These are phyloP conservation scores for Zoanthus gigantus DNA, from an alignment of 92 coral and sea anemone species.

Conservation along the genomic window DNA sequence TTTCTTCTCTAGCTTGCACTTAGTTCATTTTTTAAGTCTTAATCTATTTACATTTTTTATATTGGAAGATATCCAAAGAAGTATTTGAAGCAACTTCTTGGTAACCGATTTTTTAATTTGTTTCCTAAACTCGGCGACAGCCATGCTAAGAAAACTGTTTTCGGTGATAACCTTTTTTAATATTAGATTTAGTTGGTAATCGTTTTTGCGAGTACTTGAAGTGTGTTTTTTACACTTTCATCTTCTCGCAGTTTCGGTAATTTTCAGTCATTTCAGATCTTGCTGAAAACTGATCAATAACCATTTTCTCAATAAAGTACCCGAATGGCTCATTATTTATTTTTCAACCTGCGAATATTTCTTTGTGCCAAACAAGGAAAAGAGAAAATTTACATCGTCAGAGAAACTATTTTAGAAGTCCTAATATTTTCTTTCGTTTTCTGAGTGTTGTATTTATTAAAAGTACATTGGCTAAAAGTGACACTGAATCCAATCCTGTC, in stretches of 20 bases:
- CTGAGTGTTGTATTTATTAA: neutral
- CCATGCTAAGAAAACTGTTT: constrained; percentile 5
- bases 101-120: constrained; percentile 12
- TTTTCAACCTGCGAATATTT: neutral
- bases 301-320: neutral
- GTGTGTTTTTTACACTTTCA: neutral
- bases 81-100: neutral
- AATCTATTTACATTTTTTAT: constrained; percentile 20
- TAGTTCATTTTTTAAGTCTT: neutral
- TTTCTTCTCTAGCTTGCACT: neutral
- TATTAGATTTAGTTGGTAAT: constrained; percentile 2
- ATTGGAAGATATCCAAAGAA: constrained; percentile 11
- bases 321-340: neutral
- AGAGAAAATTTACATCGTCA: constrained; percentile 17
- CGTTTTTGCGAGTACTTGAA: neutral
- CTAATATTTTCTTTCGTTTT: neutral
- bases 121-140: neutral
- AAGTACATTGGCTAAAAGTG: neutral
- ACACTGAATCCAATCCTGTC: neutral
- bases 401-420: neutral
- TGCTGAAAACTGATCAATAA: neutral
- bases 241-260: neutral
- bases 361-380: neutral
- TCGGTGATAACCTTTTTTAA: constrained; percentile 27
- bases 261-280: neutral